phyloP scores from a whole-genome alignment of 2,888 invertebrate species.

The Mellilla xanthometata region DNA sequence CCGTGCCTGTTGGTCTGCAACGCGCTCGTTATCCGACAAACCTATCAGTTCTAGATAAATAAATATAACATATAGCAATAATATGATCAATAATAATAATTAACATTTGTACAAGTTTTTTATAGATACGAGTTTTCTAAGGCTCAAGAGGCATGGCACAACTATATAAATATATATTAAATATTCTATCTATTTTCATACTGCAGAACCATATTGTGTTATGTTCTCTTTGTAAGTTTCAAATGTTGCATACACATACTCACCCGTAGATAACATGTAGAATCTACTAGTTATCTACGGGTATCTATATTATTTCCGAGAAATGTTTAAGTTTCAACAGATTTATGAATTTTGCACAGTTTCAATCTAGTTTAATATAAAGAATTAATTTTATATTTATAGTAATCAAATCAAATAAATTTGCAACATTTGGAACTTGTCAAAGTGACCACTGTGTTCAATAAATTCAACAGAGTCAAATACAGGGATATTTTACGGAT shows the following conservation, averaged over 20 bases:
- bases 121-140: constrained; percentile 24
- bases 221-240: constrained; percentile 50
- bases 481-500: constrained; percentile 80
- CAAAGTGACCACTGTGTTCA: constrained; percentile 69
- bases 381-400: background rate
- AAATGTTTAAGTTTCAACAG: no score
- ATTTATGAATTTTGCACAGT: no score
- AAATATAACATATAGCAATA: constrained; percentile 31
- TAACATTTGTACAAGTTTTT: constrained; percentile 32
- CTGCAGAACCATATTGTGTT: constrained; percentile 59
- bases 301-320: no score
- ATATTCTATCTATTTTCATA: constrained; percentile 76
- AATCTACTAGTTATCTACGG: no score
- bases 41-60: constrained; percentile 27
- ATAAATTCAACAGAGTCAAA: constrained; percentile 77
- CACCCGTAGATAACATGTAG: no score
- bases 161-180: constrained; percentile 50
- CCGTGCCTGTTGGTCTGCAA: constrained; percentile 52
- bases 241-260: constrained; percentile 49
- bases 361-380: no score
- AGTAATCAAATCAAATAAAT: background rate
- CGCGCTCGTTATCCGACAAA: constrained; percentile 19
- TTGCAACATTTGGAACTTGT: constrained; percentile 55
- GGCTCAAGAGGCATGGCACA: constrained; percentile 55
- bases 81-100: constrained; percentile 31